phyloP scores from a whole-genome alignment of 2,113 vertebrate species.

The Campylomormyrus numenius region DNA sequence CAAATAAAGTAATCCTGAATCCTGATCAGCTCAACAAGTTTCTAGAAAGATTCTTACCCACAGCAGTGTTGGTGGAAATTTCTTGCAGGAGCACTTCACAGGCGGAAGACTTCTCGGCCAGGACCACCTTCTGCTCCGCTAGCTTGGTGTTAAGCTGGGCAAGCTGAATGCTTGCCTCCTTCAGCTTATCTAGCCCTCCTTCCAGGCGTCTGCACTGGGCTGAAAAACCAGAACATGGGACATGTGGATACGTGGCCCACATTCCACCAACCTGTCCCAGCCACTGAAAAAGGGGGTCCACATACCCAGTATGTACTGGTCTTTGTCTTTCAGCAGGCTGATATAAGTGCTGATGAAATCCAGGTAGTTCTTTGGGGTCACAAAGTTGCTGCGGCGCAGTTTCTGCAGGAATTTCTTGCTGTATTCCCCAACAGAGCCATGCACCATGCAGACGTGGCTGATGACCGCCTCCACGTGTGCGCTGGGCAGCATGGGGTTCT shows the following conservation, averaged over 20 bases:
- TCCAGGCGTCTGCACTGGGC: slow-evolving; percentile 84
- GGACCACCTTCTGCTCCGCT: slow-evolving; percentile 80
- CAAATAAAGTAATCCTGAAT: not conserved
- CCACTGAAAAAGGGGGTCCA: not conserved
- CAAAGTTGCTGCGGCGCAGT: slow-evolving; percentile 78
- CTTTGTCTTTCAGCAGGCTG: slow-evolving; percentile 77
- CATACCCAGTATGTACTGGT: slow-evolving; percentile 74
- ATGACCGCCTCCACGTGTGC: slow-evolving; percentile 56
- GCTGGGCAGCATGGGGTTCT: slow-evolving; percentile 66
- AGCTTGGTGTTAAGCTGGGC: slow-evolving; percentile 81
- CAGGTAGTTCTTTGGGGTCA: slow-evolving; percentile 91
- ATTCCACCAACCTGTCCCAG: not conserved
- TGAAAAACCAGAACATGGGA: slow-evolving; percentile 36
- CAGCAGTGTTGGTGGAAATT: slow-evolving; percentile 73
- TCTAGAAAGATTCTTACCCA: slow-evolving; percentile 57
- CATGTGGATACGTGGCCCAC: not conserved
- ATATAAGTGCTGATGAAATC: slow-evolving; percentile 83
- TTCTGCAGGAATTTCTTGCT: slow-evolving; percentile 82
- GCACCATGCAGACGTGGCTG: slow-evolving; percentile 78
- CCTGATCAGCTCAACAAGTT: not conserved
- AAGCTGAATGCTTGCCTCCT: slow-evolving; percentile 84
- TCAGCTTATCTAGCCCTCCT: slow-evolving; percentile 82
- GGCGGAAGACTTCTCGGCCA: slow-evolving; percentile 80
- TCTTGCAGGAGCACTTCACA: slow-evolving; percentile 77
- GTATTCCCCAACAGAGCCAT: slow-evolving; percentile 71